Percentiles rank a stretch among this genome's conserved stretches.
These are phyloP conservation scores for Pogona vitticeps DNA, from an alignment of 2,113 vertebrate genomes.

Conservation along the genomic window DNA sequence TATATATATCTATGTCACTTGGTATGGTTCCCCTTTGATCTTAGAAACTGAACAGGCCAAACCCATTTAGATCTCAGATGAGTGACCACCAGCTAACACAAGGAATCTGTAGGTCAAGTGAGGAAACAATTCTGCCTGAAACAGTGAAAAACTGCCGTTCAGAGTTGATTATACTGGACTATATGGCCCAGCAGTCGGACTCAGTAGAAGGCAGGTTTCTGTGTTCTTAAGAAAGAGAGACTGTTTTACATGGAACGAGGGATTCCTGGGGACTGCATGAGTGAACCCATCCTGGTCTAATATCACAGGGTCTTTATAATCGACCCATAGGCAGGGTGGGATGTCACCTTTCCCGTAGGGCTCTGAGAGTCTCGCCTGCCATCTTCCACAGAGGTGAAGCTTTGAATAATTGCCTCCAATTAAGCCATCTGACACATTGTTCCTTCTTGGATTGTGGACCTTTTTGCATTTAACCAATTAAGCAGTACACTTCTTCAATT, in stretches of 20 bases:
- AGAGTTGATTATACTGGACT: no score
- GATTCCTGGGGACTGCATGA: background rate
- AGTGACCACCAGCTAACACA: no score
- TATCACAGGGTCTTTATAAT: background rate
- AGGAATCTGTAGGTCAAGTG: no score
- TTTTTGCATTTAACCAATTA: slow-evolving; percentile 3
- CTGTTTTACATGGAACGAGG: background rate
- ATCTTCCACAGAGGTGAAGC: background rate
- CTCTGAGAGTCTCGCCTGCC: no score
- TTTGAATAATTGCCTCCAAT: background rate
- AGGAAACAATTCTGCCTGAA: no score
- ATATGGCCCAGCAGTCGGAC: no score
- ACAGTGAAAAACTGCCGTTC: no score
- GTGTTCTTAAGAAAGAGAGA: background rate
- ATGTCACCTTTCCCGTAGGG: background rate
- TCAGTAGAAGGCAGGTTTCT: no score
- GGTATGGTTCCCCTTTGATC: no score
- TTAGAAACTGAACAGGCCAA: no score
- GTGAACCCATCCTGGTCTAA: background rate
- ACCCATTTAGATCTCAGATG: no score
- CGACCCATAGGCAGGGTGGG: background rate
- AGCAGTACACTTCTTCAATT: slow-evolving; percentile 9
- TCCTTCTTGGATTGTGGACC: background rate
- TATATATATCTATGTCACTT: no score
- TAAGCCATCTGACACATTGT: background rate